Evolutionary conservation across 2,797 vertebrate genomes (phyloP), one percentile per base, ranked within the genome.

Genomic region (Kryptopterus vitreolus): DNA sequence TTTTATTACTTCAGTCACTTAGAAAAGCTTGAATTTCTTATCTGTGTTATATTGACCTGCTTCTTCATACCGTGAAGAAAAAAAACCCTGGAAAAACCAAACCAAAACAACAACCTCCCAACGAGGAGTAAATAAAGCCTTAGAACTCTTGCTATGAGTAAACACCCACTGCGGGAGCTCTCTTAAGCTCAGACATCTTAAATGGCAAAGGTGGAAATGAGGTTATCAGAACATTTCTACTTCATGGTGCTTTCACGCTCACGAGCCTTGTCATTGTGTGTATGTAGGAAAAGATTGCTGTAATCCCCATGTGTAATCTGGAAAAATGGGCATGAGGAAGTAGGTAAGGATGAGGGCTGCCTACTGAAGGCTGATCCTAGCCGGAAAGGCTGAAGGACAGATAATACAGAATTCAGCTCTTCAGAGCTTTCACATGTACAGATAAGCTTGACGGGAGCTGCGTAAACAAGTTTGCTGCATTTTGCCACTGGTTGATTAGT

Each of bases 251-350:
- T 76, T 71, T 70, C 79, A 81, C 43, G 10, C 77, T 80, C 70
- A 50, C 75, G n/a, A 79, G 81, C 81, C 79, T 76, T 78, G 78
- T 80, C 81, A 84, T 74, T 73, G 77, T 69, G 75, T 68, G 72
- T 84, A 46, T 72, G 76, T 80, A 88, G 92, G 91, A 92, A 88
- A 89, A 88, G 92, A 92, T 93, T 94, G 90, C 85, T 57, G 90
- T 94, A 94, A 94, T 93, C 91, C 89, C 86, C 15, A 81, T 88
- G 87, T 91, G 90, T 93, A 93, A 93, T 90, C 91, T 87, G 87
- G 75, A 57, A 88, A 87, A 87, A 92, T 90, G 93, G 88, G 87
- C 86, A 81, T 91, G 86, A 91, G 90, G 82, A 90, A 90, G 86
- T 91, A 82, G 79, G 79, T 82, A 76, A 84, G 84, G 78, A 82